phyloP scores from a whole-genome alignment of 2,888 invertebrate genomes.

The Fragum whitleyi region DNA sequence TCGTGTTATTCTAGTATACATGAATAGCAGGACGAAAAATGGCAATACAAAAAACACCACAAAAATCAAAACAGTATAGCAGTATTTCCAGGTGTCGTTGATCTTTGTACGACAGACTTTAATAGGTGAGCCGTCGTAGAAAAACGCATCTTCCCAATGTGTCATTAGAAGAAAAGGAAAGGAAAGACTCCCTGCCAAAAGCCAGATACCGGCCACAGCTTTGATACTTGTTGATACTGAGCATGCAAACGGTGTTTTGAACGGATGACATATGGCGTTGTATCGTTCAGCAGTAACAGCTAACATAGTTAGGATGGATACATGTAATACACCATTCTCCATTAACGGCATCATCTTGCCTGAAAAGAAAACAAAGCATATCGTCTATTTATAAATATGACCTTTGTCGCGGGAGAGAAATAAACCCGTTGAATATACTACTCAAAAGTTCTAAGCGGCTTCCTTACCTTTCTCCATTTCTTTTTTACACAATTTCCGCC shows the following conservation, averaged over 20 bases:
- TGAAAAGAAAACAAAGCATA: conserved; percentile 85
- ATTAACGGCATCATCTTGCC: conserved; percentile 97
- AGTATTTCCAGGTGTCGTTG: conserved; percentile 35
- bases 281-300: conserved; percentile 97
- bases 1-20: conserved; percentile 67
- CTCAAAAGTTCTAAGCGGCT: too few species aligned
- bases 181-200: conserved; percentile 78
- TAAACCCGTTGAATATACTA: too few species aligned
- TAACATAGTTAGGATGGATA: conserved; percentile 95
- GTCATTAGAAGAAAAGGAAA: conserved; percentile 94
- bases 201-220: conserved; percentile 83
- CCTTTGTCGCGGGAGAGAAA: too few species aligned
- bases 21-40: conserved; percentile 60
- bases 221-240: conserved; percentile 78
- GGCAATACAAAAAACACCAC: conserved; percentile 66
- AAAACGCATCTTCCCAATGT: conserved; percentile 90
- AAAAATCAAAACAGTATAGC: conserved; percentile 64
- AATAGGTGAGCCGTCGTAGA: conserved; percentile 81
- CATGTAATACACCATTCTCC: conserved; percentile 95
- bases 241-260: conserved; percentile 87
- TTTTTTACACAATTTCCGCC: too few species aligned
- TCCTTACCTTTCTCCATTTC: too few species aligned
- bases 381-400: not conserved
- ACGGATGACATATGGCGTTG: conserved; percentile 96
- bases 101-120: conserved; percentile 65